Conservation (phyloP, 1,140 invertebrate genomes). For the Holotrichia oblita region DNA sequence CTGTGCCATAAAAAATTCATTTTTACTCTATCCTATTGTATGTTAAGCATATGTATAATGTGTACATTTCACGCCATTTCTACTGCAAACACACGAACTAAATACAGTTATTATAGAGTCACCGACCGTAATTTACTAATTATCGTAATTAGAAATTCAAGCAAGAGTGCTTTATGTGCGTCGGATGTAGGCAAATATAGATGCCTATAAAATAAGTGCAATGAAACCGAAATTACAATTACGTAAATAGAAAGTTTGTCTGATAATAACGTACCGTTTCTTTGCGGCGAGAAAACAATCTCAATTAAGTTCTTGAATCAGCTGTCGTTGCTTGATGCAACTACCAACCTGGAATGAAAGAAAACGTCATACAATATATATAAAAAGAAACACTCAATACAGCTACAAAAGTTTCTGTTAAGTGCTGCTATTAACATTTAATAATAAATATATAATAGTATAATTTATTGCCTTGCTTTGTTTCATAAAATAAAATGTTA, state of each 20-base stretch:
- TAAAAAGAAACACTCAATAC: no score
- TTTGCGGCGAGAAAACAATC: background rate
- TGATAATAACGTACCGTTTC: background rate
- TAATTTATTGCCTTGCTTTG: no score
- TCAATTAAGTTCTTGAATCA: background rate
- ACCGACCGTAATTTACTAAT: conserved; percentile 5
- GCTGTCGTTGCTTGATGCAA: background rate
- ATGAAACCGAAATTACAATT: background rate
- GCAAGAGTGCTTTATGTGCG: background rate
- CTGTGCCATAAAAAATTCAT: no score
- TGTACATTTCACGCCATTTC: background rate
- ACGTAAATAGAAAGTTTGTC: background rate
- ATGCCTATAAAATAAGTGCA: background rate
- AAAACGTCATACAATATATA: background rate
- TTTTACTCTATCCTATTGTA: no score
- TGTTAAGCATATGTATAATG: background rate
- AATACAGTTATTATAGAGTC: conserved; percentile 1
- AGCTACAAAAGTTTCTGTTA: no score
- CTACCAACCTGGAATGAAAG: conserved; percentile 3
- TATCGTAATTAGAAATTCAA: background rate
- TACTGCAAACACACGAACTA: background rate
- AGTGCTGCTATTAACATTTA: no score
- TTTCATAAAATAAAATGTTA: no score
- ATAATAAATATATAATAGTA: no score
- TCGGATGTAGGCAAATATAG: background rate